Evolutionary conservation across 2,888 invertebrate species (phyloP), one percentile per base, ranked within the genome.

Genomic region (Plebejus melissa): DNA sequence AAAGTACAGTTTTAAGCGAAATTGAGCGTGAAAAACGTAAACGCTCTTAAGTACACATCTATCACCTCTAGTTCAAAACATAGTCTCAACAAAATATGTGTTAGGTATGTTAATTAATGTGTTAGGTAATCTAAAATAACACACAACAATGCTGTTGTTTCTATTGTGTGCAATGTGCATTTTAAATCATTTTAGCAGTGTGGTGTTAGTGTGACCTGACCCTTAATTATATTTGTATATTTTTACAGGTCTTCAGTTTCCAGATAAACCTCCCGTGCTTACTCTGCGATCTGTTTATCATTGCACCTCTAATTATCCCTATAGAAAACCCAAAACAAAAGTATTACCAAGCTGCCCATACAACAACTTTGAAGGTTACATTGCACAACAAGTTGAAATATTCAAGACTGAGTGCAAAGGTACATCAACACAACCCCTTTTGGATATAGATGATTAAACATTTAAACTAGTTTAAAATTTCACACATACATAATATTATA

Each of bases 261-360:
- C 95, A 7, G 90, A 90, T 74, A 94, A 94, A 77, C 88, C 88
- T 69, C 95, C 95, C 50, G 86, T 87, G 74, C 84, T 95, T 57
- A 90, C 86, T 3, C 81, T 95, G 4, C 86, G 93, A 77, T 95
- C 95, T 13, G 88, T 95, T n/a, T 95, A 95, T 83, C 94, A 95
- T 79, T 85, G 84, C 76, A 86, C 79, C 76, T 54, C 50, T 54
- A 71, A 41, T 46, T 71, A 71, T 16, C 71, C 71, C 9, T 92
- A 91, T 82, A 91, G 93, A 46, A 91, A 89, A 81, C 94, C 94
- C 0, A 89, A 86, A 77, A 87, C 81, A 75, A 94, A 94, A 86
- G 84, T 90, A 6, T 83, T 94, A 16, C 80, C 88, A 32, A 80
- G 83, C 13, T 94, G 93, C 77, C 93, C 93, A 58, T 92, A 94